These are phyloP conservation scores for Ophion ellenae DNA, from an alignment of 2,888 invertebrate genomes.

Conservation along the genomic window DNA sequence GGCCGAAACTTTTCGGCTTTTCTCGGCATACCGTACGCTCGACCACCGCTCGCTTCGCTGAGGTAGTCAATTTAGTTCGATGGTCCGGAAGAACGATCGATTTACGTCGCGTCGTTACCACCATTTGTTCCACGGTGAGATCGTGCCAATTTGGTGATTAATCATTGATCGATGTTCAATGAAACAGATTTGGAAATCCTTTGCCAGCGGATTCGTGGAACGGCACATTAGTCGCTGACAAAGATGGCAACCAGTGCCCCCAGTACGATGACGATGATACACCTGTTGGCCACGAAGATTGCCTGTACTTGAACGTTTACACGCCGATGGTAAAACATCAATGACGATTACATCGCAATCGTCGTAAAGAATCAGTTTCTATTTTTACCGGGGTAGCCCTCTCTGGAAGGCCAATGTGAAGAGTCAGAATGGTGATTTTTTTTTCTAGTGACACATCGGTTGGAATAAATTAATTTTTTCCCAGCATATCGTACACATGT, in stretches of 20 bases:
- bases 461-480: no score
- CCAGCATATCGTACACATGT: no score
- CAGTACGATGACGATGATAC: constrained; percentile 56
- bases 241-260: constrained; percentile 62
- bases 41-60: constrained; percentile 66
- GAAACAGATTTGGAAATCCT: constrained; percentile 69
- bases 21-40: constrained; percentile 70
- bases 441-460: no score
- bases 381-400: neutral
- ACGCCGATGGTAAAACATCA: constrained; percentile 61
- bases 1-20: constrained; percentile 63
- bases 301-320: constrained; percentile 67
- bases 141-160: constrained; percentile 29
- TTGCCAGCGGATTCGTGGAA: constrained; percentile 68
- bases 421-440: no score
- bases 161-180: constrained; percentile 31
- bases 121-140: constrained; percentile 15
- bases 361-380: neutral
- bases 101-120: neutral
- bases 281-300: constrained; percentile 65
- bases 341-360: no score
- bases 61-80: constrained; percentile 49
- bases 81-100: neutral
- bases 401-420: neutral
- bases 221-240: constrained; percentile 61